phyloP scores from a whole-genome alignment of 2,797 vertebrate species.

The Arrhamphus sclerolepis region DNA sequence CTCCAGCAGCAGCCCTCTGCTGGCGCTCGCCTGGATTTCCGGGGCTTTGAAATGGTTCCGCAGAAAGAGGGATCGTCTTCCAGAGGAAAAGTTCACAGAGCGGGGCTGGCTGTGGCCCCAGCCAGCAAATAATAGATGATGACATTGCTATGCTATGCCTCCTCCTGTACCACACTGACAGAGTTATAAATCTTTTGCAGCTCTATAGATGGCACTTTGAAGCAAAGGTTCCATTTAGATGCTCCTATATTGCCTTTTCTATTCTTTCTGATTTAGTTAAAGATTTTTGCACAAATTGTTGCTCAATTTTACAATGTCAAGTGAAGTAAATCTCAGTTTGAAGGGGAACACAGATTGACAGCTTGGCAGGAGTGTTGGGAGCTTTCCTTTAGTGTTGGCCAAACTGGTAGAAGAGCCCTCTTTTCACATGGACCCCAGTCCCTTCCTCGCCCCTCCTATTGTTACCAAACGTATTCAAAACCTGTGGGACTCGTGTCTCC shows the following conservation, averaged over 20 bases:
- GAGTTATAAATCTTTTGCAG: constrained; percentile 22
- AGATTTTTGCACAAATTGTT: constrained; percentile 3
- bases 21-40: constrained; percentile 79
- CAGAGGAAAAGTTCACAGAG: constrained; percentile 73
- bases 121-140: constrained; percentile 81
- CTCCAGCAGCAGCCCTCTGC: constrained; percentile 78
- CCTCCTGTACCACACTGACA: constrained; percentile 50
- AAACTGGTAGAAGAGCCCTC: constrained; percentile 15
- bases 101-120: constrained; percentile 78
- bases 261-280: not conserved
- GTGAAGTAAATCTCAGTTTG: constrained; percentile 20
- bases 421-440: constrained; percentile 19
- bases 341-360: constrained; percentile 17
- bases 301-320: constrained; percentile 12
- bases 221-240: constrained; percentile 9
- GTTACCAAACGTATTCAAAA: constrained; percentile 67
- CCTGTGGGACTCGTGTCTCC: constrained; percentile 83
- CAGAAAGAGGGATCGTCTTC: constrained; percentile 77
- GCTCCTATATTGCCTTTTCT: not conserved
- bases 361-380: not conserved
- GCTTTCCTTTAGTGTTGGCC: constrained; percentile 10
- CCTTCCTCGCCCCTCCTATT: constrained; percentile 17
- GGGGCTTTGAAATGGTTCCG: constrained; percentile 83
- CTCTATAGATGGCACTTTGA: constrained; percentile 31
- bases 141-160: constrained; percentile 77